These are phyloP conservation scores for Stylophora pistillata DNA, from an alignment of 64 coral and sea anemone genomes.

Conservation along the genomic window DNA sequence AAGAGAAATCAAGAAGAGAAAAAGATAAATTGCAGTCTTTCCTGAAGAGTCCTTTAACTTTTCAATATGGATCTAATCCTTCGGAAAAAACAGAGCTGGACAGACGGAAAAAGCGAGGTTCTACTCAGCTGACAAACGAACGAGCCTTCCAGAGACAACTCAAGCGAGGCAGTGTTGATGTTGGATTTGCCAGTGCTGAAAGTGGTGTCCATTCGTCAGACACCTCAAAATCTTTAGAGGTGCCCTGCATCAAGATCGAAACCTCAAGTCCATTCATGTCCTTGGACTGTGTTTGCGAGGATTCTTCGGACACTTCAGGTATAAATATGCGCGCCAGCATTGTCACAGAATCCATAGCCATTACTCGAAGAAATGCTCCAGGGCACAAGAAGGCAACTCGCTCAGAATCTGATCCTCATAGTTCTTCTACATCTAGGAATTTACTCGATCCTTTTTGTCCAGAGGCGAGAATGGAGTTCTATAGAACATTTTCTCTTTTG, in stretches of 20 bases:
- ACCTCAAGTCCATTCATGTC: conserved; percentile 76
- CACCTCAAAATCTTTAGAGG: conserved; percentile 49
- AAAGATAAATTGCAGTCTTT: conserved; percentile 50
- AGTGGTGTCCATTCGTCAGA: conserved; percentile 16
- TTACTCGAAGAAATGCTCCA: background rate
- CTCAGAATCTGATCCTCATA: conserved; percentile 59
- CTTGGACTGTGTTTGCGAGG: conserved; percentile 68
- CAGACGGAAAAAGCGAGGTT: conserved; percentile 60
- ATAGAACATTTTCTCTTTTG: conserved; percentile 82
- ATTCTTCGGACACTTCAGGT: conserved; percentile 13
- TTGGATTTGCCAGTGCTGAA: background rate
- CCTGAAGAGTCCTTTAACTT: conserved; percentile 48
- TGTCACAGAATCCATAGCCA: conserved; percentile 19
- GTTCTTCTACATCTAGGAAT: conserved; percentile 8
- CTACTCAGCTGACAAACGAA: conserved; percentile 54
- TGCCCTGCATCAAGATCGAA: conserved; percentile 86
- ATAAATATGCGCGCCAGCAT: background rate
- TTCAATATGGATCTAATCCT: background rate
- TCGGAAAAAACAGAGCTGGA: conserved; percentile 64
- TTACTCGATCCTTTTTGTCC: conserved; percentile 43
- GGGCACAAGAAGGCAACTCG: conserved; percentile 33
- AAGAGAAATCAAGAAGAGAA: conserved; percentile 65
- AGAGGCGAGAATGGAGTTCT: conserved; percentile 72
- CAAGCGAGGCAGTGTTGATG: conserved; percentile 72
- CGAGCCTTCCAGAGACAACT: conserved; percentile 74